A percentile compares a stretch with the other conserved stretches of the same genome.
These are phyloP conservation scores for Chloromyia formosa DNA, from an alignment of 2,888 invertebrate genomes.

Conservation along the genomic window DNA sequence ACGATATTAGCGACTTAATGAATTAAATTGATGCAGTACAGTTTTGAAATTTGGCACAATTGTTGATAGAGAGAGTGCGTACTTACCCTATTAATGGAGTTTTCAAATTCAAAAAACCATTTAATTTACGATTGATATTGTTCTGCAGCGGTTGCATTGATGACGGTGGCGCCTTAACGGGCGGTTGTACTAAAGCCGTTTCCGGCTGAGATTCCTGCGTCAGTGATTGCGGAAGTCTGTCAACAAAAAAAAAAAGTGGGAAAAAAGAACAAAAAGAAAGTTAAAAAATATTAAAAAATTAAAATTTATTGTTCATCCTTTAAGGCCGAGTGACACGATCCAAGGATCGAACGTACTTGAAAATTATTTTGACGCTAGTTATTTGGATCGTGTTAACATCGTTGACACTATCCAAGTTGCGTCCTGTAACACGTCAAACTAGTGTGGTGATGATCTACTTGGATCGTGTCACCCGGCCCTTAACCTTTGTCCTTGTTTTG, in stretches of 20 bases:
- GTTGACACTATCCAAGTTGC: no score
- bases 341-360: not conserved
- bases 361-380: no score
- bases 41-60: no score
- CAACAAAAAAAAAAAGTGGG: not conserved
- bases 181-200: slow-evolving; percentile 52
- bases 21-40: no score
- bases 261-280: not conserved
- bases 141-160: slow-evolving; percentile 58
- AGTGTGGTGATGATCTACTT: no score
- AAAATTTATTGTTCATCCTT: not conserved
- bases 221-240: slow-evolving; percentile 55
- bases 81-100: slow-evolving; percentile 62
- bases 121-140: slow-evolving; percentile 62
- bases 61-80: not conserved
- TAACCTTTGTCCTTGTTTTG: no score
- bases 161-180: slow-evolving; percentile 53
- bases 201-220: slow-evolving; percentile 60
- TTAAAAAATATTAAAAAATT: slow-evolving; percentile 13
- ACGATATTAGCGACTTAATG: no score
- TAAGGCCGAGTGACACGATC: no score
- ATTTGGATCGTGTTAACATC: no score
- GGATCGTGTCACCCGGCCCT: no score
- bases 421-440: no score
- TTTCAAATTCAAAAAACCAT: slow-evolving; percentile 63